Base-by-base conservation (phyloP, 2,888 invertebrate genomes). In the Pseudoips prasinana region DNA sequence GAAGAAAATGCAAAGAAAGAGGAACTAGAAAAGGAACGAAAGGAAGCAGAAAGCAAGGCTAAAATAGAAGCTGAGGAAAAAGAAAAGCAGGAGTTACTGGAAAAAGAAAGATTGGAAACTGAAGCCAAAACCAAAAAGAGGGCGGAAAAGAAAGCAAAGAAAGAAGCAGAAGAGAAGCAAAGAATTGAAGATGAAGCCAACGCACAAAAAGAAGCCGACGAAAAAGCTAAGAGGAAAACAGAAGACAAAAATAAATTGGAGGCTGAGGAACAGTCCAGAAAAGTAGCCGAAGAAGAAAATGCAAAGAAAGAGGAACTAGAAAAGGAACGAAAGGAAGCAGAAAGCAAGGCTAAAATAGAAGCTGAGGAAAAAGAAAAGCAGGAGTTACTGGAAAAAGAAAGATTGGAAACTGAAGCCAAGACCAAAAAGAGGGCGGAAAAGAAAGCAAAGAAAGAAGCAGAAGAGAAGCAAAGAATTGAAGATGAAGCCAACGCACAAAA, bases 161-260 rank as follows among this genome's bases (percentile, higher is more conserved):
- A 36, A 53, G 29, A 29, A 45, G 14, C 45, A 39, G 33, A 42
- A 22, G 20, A 25, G 22, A 14, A 39, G 34, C 68, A 75, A 18
- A 73, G 70, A 11, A 69, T 73, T 33, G 71, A 77, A 18, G 4
- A 1, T 2, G 10, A 32, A 18, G 9, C 10, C 3, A 17, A 31
- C 7, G 14, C 14, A n/a, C n/a, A n/a, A n/a, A 69, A 74, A 33
- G 71, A 77, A 18, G 4, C 3, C 2, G 10, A 32, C 10, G 9
- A 10, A 3, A 17, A 31, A 8, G 14, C 14, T 14, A 14, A 14
- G 14, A 14, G 5, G 5, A 14, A 14, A 2, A 5, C 14, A 3
- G 14, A 14, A 14, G 14, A 14, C 3, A 14, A 14, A 5, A 3
- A 9, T 3, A 22, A 14, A 14, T 14, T 14, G 5, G 14, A 17